Conservation (phyloP, 1,140 invertebrate genomes). For the Eriocheir sinensis region DNA sequence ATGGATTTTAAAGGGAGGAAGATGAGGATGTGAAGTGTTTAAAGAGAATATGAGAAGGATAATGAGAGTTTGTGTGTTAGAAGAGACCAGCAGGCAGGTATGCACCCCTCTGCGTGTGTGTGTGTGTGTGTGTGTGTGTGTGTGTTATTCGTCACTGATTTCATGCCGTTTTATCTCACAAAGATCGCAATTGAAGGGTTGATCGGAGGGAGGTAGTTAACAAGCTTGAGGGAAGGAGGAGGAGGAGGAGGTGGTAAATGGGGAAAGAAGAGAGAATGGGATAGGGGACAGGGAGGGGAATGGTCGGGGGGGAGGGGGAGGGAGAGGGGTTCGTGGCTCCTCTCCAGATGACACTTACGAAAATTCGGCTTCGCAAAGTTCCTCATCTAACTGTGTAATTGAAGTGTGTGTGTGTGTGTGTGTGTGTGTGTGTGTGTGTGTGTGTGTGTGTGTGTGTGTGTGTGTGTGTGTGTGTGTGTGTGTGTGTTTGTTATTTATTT, state of each 20-base stretch:
- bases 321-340: neutral
- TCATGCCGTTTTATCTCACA: too few relatives aligned
- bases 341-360: neutral
- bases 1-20: too few relatives aligned
- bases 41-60: neutral
- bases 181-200: too few relatives aligned
- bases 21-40: too few relatives aligned
- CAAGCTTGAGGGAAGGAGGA: neutral
- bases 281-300: neutral
- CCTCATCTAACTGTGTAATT: neutral
- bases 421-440: slow-evolving; percentile 42
- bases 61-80: neutral
- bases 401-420: neutral
- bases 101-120: too few relatives aligned
- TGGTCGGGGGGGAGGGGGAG: neutral
- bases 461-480: slow-evolving; percentile 30
- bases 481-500: neutral
- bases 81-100: too few relatives aligned
- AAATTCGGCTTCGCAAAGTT: neutral
- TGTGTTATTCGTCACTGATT: neutral
- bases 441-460: slow-evolving; percentile 24
- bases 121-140: neutral
- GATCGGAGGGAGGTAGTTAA: too few relatives aligned
- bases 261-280: neutral
- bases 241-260: neutral